phyloP scores from a whole-genome alignment of 1,140 invertebrate species.

The Ectropis grisescens region DNA sequence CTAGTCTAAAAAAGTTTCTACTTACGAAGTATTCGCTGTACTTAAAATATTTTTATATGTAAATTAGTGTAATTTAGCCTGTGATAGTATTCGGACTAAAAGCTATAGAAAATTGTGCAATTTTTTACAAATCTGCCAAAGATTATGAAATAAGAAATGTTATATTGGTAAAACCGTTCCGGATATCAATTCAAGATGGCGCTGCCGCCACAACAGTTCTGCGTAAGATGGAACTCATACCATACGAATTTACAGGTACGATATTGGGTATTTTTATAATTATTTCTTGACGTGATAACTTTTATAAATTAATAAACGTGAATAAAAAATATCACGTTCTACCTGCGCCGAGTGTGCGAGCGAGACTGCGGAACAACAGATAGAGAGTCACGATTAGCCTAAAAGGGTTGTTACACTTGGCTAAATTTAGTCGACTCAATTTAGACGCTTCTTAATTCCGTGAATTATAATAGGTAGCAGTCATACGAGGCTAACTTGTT shows the following conservation, averaged over 20 bases:
- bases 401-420: too few relatives aligned
- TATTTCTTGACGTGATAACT: too few relatives aligned
- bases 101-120: slow-evolving; percentile 24
- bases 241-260: slow-evolving; percentile 83
- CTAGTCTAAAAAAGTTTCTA: slow-evolving; percentile 63
- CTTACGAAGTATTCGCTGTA: slow-evolving; percentile 38
- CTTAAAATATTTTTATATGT: slow-evolving; percentile 23
- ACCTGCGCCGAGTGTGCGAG: too few relatives aligned
- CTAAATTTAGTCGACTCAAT: too few relatives aligned
- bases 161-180: slow-evolving; percentile 9
- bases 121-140: slow-evolving; percentile 44
- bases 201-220: slow-evolving; percentile 78
- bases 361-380: too few relatives aligned
- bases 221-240: slow-evolving; percentile 91
- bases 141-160: slow-evolving; percentile 19
- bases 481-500: too few relatives aligned
- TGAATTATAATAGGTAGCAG: too few relatives aligned
- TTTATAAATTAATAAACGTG: too few relatives aligned
- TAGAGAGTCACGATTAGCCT: too few relatives aligned
- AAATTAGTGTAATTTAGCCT: slow-evolving; percentile 19
- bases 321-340: too few relatives aligned
- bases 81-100: slow-evolving; percentile 26
- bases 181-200: slow-evolving; percentile 44
- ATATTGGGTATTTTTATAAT: background rate
- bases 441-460: too few relatives aligned